Base-by-base conservation (phyloP, 2,113 vertebrate genomes). In the Nettapus auritus region DNA sequence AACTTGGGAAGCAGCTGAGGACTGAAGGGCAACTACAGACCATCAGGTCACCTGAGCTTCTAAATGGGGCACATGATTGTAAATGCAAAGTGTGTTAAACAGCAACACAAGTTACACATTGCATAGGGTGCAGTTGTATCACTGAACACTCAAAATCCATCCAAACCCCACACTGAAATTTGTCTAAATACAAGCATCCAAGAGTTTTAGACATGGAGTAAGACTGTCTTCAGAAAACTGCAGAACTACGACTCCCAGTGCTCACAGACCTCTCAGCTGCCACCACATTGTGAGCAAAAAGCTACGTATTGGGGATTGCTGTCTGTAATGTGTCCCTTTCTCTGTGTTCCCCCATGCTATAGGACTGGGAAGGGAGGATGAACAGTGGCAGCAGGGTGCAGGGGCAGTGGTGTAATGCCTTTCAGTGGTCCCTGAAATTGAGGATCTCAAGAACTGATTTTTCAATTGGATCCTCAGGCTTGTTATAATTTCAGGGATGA, bases 401-500 rank as follows among this genome's bases (percentile, higher is more conserved):
- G 60, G 4, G n/a, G 20, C 57, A 33, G 57, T 8, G 25, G 15
- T 40, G 66, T 1, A 1, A 44, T 28, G 33, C 28, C 25, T 86
- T 57, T 66, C 73, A 40, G 42, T 13, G 15, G 55, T 28, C 77
- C 34, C 77, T 80, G 57, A 66, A 94, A 89, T 23, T 0, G 7
- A 96, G 88, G 74, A 83, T 57, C 77, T 86, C 59, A 57, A 88
- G 74, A 73, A 82, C 81, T 89, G 86, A 93, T 92, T 82, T 94
- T 95, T 92, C 63, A 38, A 21, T 33, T 84, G 80, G 69, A 84
- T 94, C 76, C 90, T 93, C 79, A 4, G 90, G 94, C 90, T 84
- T 92, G 69, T 86, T 77, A 40, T 92, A 93, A 95, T 95, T 95
- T 93, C 83, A 94, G 90, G 70, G 86, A 90, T 84, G 92, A 95